These are phyloP conservation scores for Peromyscus attwateri DNA, from an alignment of 2,797 vertebrate species.

Conservation along the genomic window DNA sequence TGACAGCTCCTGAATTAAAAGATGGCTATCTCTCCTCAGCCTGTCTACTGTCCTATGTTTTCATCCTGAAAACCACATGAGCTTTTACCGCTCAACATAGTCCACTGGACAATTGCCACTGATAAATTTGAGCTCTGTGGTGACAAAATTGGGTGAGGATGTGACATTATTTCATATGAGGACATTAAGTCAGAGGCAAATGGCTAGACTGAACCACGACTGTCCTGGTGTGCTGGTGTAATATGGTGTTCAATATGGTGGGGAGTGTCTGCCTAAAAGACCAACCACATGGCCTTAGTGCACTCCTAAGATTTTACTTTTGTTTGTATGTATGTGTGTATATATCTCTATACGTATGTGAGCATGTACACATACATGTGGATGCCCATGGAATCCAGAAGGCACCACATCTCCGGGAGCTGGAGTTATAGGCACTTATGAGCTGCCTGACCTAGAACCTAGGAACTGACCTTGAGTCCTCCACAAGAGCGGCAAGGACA, in stretches of 20 bases:
- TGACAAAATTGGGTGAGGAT: constrained; percentile 25
- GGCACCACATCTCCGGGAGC: neutral
- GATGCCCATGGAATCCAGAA: neutral
- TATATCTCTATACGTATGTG: neutral
- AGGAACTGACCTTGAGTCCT: neutral
- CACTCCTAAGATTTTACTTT: neutral
- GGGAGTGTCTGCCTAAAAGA: neutral
- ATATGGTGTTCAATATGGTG: neutral
- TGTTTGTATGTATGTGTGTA: neutral
- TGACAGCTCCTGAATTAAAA: constrained; percentile 58
- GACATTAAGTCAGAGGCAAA: constrained; percentile 44
- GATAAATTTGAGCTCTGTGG: constrained; percentile 31
- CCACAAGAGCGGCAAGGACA: neutral
- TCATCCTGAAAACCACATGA: constrained; percentile 42
- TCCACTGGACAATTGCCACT: constrained; percentile 43
- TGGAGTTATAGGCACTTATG: neutral
- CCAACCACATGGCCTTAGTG: neutral
- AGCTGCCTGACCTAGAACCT: neutral
- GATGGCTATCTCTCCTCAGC: constrained; percentile 25
- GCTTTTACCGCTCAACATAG: constrained; percentile 45
- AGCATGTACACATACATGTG: neutral
- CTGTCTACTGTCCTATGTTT: neutral
- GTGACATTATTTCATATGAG: neutral
- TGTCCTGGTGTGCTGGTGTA: neutral
- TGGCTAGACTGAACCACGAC: neutral